Conservation (phyloP, 2,797 vertebrate species). For the Galaxias olidus region DNA sequence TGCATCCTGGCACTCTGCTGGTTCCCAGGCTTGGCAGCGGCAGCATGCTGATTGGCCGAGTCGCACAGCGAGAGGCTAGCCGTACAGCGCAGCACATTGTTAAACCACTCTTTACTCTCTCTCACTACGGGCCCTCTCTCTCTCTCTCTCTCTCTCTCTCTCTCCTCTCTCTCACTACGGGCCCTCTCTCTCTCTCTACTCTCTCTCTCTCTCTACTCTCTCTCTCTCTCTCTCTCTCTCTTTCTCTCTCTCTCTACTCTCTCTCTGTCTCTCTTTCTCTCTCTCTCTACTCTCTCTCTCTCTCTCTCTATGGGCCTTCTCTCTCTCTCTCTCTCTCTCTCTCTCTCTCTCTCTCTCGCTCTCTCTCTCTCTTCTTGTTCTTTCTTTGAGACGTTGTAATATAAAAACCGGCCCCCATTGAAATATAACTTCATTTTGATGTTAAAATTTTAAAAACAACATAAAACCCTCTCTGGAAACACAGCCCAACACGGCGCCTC, state of each 20-base stretch:
- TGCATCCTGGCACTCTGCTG: conserved; percentile 28
- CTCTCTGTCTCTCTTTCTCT: background rate
- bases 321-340: background rate
- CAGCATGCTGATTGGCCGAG: conserved; percentile 39
- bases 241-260: background rate
- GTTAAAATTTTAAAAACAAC: background rate
- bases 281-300: background rate
- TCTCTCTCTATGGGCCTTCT: background rate
- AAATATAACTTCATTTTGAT: background rate
- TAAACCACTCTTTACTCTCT: conserved; percentile 6
- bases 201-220: background rate
- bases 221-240: background rate
- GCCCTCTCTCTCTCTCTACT: background rate
- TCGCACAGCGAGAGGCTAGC: conserved; percentile 30
- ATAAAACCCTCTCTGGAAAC: too few species aligned
- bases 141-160: background rate
- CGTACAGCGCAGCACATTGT: conserved; percentile 20
- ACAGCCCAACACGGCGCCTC: too few species aligned
- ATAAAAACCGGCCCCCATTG: background rate
- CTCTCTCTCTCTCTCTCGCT: background rate
- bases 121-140: background rate
- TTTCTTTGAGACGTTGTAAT: background rate
- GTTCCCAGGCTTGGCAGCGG: conserved; percentile 49
- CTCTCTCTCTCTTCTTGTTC: background rate
- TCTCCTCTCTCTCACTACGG: background rate